Evolutionary conservation across 2,797 vertebrate genomes (phyloP), one percentile per base, ranked within the genome.

Genomic region (Microcaecilia unicolor): DNA sequence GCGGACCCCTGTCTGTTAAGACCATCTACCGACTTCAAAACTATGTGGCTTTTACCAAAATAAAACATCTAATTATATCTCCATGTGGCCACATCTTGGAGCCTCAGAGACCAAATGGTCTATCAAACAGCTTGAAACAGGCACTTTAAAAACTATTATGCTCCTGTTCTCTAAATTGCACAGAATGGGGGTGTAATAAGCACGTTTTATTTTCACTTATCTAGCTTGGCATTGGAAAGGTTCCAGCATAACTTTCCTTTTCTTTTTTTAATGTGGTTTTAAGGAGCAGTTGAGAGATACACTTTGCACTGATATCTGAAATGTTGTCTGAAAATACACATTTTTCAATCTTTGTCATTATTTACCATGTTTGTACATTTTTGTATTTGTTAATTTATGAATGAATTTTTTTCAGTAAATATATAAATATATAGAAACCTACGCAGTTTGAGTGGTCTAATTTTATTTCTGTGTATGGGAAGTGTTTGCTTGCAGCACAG

Each of bases 361-460:
- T 82, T 80, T 80, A 80, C 70, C 68, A 67, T 78, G 74, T 86
- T 85, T 86, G 78, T 84, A 84, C 79, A 84, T 84, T 86, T 85
- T 86, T 86, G 78, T 86, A 84, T 76, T 74, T 83, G 78, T 84
- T 86, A 84, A 84, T 80, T 86, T 84, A 84, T 86, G 78, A 74
- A 83, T 83, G 76, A 84, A 81, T 84, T 85, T n/a, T n/a, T 72
- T 85, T 80, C 83, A 83, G 79, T 83, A 81, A 78, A 78, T 75
- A 72, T 74, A 68, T 71, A 75, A 70, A 66, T 76, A 81, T 61
- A 72, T 61, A 62, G 76, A 76, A 80, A 74, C 61, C 51, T 58
- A n/a, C n/a, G 36, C 37, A 41, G n/a, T 25, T 34, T 44, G 15
- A 17, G 20, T 68, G 25, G 22, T 10, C 23, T 31, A 20, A 32